Evolutionary conservation across 2,113 vertebrate species (phyloP).

Genomic region (Shinisaurus crocodilurus): DNA sequence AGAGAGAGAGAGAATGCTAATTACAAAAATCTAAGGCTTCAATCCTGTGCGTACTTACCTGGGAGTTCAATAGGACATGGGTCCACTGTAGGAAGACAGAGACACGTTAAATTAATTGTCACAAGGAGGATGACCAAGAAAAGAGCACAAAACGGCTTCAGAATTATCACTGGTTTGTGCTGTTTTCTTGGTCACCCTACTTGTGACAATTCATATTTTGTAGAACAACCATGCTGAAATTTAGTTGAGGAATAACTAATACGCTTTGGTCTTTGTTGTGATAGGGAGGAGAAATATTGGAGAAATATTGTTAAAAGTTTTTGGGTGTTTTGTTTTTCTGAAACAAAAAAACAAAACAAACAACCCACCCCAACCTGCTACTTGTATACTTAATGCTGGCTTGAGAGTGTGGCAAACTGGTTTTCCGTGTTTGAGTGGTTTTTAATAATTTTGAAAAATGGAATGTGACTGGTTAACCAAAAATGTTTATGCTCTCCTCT

Average conservation of each 20-base stretch:
- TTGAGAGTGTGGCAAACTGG: not conserved
- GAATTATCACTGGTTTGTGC: not conserved
- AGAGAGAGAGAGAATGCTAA: not conserved
- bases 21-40: not conserved
- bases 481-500: conserved; percentile 8
- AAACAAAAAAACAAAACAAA: not conserved
- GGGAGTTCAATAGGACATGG: not conserved
- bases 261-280: not conserved
- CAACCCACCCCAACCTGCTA: conserved; percentile 8
- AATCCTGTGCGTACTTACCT: not conserved
- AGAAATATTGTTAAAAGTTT: conserved; percentile 34
- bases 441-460: conserved; percentile 61
- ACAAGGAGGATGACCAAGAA: too few relatives aligned
- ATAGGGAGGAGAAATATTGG: conserved; percentile 20
- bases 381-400: conserved; percentile 8
- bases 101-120: not conserved
- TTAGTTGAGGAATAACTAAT: not conserved
- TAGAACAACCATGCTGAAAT: not conserved
- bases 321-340: conserved; percentile 2
- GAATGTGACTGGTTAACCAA: conserved; percentile 40
- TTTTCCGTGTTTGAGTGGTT: conserved; percentile 50
- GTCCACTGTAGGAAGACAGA: too few relatives aligned
- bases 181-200: not conserved
- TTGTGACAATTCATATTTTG: not conserved
- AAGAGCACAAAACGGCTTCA: too few relatives aligned